Evolutionary conservation across 2,888 invertebrate species (phyloP), one percentile per base, ranked within the genome.

Genomic region (Chaetoderma sp.): DNA sequence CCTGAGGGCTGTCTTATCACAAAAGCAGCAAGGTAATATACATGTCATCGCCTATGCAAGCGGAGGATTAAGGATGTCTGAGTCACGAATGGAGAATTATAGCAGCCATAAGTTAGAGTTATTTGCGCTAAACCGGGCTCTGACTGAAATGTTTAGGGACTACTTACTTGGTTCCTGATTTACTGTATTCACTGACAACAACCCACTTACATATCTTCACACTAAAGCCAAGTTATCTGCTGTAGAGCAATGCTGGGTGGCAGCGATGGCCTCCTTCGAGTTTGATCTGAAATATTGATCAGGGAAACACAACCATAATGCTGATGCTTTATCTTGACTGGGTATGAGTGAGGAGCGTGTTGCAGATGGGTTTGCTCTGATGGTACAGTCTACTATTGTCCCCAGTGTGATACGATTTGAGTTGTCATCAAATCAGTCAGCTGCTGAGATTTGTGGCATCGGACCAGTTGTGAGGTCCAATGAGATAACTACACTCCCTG

Each of bases 81-180:
- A 36, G n/a, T n/a, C 10, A 10, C 39, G n/a, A 10, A 36, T 36
- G 39, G 39, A 36, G 39, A 36, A 36, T 36, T 67, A 67, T 42
- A 60, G 60, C 32, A 39, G 25, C 30, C 64, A 56, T 58, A 65
- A 65, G 56, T 6, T 67, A 23, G 60, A 67, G 25, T 30, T 60
- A 21, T 55, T 65, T 13, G 64, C 0, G 10, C 39, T 65, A 4
- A 65, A 67, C 49, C 65, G 67, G 67, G 64, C 64, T 10, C n/a
- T 56, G 21, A 44, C 44, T 16, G 54, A 54, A 16, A 54, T 28
- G 28, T 54, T 54, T 30, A 21, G 54, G 8, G 54, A 32, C 28
- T 54, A 27, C 18, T 30, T 54, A 8, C 54, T 54, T 16, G 47
- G 16, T 21, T 13, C 47, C 8, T 8, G 8, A 18, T 55, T 55